Evolutionary conservation across 2,888 invertebrate species (phyloP), one percentile per base, ranked within the genome.

Genomic region (Capitulum mitella): DNA sequence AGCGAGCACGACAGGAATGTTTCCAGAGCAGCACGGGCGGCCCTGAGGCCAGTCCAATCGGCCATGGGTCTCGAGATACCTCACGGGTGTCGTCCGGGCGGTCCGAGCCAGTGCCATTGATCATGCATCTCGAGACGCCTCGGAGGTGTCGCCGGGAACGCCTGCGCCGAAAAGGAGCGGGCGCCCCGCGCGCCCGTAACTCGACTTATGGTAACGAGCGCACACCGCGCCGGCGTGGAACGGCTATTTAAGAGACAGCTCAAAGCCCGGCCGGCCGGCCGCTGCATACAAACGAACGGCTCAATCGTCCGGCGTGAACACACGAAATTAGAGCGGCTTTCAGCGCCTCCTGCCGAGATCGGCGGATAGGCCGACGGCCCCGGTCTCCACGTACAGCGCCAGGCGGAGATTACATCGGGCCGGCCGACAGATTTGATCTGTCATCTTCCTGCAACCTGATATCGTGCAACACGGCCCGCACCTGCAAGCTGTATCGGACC

Each of bases 181-280:
- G 32, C 61, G 29, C n/a, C 14, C n/a, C 32, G 29, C 14, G 32
- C 29, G n/a, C 61, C 32, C 32, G 64, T 64, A 34, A 34, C 34
- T 64, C 64, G 64, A 14, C 64, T 64, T 64, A 64, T 64, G 64
- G 34, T 64, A 64, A 64, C 34, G 34, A 64, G 64, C 34, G 51
- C 64, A 64, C 64, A 34, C 64, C 14, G 14, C 19, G 3, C 32
- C 19, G 34, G 5, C 32, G 34, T 14, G 34, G 34, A 34, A 19
- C 34, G 16, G 64, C 64, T 32, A 64, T 64, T 64, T 64, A 64
- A 34, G 64, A 64, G 64, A 34, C 64, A 64, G 64, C 32, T 64
- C 34, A 64, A 64, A 64, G 29, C 29, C 19, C 19, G 34, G 34
- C 34, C 64, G 34, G 12, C 34, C 34, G 64, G 19, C 34, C 19